Base-by-base conservation (phyloP, 2,113 vertebrate species). In the Hemiprocne comata region DNA sequence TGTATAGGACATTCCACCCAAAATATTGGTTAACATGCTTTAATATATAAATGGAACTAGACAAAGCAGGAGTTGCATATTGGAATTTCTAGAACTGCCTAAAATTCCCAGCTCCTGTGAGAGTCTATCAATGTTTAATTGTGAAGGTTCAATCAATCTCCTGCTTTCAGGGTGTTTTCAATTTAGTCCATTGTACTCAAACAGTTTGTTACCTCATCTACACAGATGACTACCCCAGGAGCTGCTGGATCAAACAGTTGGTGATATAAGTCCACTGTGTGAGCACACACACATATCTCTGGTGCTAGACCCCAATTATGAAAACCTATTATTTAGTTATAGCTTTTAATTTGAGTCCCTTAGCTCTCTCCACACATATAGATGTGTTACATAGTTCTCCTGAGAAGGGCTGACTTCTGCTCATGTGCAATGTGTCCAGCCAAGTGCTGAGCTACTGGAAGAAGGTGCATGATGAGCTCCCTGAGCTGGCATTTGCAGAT, bases 251-350 rank as follows among this genome's bases (percentile, higher is more conserved):
- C 23, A 75, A 53, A n/a, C 16, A 34, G 54, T n/a, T 67, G 36
- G 33, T 1, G 10, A 55, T 0, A 0, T 51, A 34, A 77, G 28
- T 38, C 58, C n/a, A 14, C 11, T 44, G 4, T 31, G n/a, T 60
- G 24, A 69, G 12, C 33, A 10, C 25, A 31, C 24, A 34, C 31
- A 25, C 10, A 17, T 7, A 17, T 7, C 21, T 20, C 36, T 24
- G 18, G 26, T 77, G 40, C 7, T 65, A 51, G 16, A 48, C 21
- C 9, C 62, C 31, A 72, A n/a, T n/a, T 42, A 38, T 20, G 28
- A 66, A 58, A 78, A 85, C 6, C 2, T 44, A 2, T 53, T 66
- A 7, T 60, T 78, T 26, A 66, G 36, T 53, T 66, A 44, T 24
- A 36, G 10, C 55, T 50, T 50, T 34, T 54, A 55, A 33, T 31